Evolutionary conservation across 2,888 invertebrate genomes (phyloP).

Genomic region (Agapostemon virescens): DNA sequence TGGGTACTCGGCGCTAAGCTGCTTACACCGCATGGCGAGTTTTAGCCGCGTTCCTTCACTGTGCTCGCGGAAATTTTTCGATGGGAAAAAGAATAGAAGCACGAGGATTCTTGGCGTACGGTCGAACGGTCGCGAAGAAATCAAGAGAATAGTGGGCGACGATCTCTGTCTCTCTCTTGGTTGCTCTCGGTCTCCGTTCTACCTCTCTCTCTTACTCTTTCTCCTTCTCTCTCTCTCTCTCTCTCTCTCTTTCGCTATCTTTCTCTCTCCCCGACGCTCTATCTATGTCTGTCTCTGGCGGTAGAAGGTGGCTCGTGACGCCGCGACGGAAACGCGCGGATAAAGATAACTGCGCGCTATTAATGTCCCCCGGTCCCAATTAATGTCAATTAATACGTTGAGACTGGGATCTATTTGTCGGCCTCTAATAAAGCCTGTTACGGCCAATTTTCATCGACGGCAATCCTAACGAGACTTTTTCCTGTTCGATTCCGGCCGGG

Average conservation of each 20-base stretch:
- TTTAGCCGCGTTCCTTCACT: conserved; percentile 24
- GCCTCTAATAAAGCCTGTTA: conserved; percentile 50
- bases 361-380: conserved; percentile 58
- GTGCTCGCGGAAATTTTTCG: conserved; percentile 14
- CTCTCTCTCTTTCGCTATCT: neutral
- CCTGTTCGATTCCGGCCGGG: neutral
- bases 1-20: conserved; percentile 56
- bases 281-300: conserved; percentile 7
- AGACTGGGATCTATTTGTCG: conserved; percentile 49
- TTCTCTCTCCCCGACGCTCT: neutral
- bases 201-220: neutral
- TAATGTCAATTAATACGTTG: conserved; percentile 64
- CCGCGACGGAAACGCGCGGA: conserved; percentile 48
- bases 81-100: neutral
- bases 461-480: conserved; percentile 32
- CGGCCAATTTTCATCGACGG: conserved; percentile 55
- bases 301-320: conserved; percentile 14
- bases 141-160: neutral
- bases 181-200: neutral
- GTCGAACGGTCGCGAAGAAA: neutral
- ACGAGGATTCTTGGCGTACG: neutral
- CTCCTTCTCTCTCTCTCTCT: neutral
- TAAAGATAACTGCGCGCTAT: conserved; percentile 56
- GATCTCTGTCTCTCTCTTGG: neutral
- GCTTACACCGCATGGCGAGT: conserved; percentile 56